Evolutionary conservation across 1,140 invertebrate species (phyloP).

Genomic region (Telenomus remus): DNA sequence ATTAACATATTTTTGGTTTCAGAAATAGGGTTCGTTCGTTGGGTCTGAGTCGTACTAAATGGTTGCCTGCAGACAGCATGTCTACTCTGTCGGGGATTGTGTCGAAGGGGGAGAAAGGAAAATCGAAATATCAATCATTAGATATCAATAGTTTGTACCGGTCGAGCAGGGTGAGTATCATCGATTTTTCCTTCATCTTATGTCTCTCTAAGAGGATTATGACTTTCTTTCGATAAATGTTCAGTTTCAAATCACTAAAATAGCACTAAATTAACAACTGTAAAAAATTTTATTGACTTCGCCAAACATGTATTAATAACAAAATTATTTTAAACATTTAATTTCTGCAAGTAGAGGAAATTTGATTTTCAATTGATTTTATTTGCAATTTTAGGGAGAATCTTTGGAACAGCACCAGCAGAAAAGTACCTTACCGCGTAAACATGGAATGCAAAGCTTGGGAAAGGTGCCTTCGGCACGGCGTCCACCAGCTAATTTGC

Average conservation of each 20-base stretch:
- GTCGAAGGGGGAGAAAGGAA: slow-evolving; percentile 93
- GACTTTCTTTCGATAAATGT: background rate
- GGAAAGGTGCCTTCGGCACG: slow-evolving; percentile 96
- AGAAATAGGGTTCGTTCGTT: slow-evolving; percentile 87
- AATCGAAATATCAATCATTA: slow-evolving; percentile 95
- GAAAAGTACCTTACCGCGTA: slow-evolving; percentile 90
- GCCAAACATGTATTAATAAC: too few relatives aligned
- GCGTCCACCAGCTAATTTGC: slow-evolving; percentile 96
- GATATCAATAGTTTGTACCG: slow-evolving; percentile 98
- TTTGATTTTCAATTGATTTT: too few relatives aligned
- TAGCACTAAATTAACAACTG: too few relatives aligned
- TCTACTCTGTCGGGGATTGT: slow-evolving; percentile 88
- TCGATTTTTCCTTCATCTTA: background rate
- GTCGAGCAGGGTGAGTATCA: slow-evolving; percentile 84
- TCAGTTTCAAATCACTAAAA: background rate
- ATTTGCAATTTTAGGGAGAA: slow-evolving; percentile 90
- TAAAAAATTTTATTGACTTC: too few relatives aligned
- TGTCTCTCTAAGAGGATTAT: background rate
- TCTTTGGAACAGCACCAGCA: slow-evolving; percentile 89
- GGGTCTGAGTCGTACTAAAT: slow-evolving; percentile 87
- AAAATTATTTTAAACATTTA: too few relatives aligned
- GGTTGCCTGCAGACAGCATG: slow-evolving; percentile 91
- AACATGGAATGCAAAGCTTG: slow-evolving; percentile 99
- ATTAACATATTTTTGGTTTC: slow-evolving; percentile 64
- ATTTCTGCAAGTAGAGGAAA: too few relatives aligned